These are phyloP conservation scores for Molanna angustata DNA, from an alignment of 2,888 invertebrate genomes.

Conservation along the genomic window DNA sequence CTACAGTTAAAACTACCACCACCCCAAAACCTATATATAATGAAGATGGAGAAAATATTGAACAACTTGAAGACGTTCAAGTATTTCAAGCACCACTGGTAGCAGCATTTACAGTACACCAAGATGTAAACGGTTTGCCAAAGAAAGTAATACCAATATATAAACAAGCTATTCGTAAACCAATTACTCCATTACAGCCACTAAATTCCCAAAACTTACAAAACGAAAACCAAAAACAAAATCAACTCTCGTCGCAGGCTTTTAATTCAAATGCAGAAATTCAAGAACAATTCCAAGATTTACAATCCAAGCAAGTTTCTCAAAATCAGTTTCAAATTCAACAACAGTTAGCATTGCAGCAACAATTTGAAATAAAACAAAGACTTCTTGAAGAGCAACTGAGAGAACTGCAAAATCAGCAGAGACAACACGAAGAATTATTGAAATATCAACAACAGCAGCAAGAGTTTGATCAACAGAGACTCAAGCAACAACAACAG, in stretches of 20 bases:
- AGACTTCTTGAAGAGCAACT: constrained; percentile 68
- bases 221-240: constrained; percentile 29
- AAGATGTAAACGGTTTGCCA: constrained; percentile 75
- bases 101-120: constrained; percentile 82
- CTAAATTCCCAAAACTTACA: constrained; percentile 30
- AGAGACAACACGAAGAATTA: constrained; percentile 67
- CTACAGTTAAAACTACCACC: constrained; percentile 55
- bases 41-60: constrained; percentile 64
- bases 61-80: constrained; percentile 70
- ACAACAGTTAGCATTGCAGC: constrained; percentile 39
- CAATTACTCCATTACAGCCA: constrained; percentile 27
- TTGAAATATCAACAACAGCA: constrained; percentile 55
- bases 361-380: constrained; percentile 64
- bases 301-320: constrained; percentile 20
- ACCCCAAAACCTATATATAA: constrained; percentile 68
- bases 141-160: constrained; percentile 75
- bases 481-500: constrained; percentile 53
- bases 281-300: constrained; percentile 15
- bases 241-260: constrained; percentile 7
- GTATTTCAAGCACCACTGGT: constrained; percentile 79
- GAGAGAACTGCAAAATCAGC: constrained; percentile 62
- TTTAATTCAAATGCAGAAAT: constrained; percentile 1
- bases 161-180: constrained; percentile 45
- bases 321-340: constrained; percentile 17
- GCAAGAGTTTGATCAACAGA: constrained; percentile 55